Evolutionary conservation across 2,888 invertebrate genomes (phyloP), one percentile per base, ranked within the genome.

Genomic region (Chrysodeixis includens): DNA sequence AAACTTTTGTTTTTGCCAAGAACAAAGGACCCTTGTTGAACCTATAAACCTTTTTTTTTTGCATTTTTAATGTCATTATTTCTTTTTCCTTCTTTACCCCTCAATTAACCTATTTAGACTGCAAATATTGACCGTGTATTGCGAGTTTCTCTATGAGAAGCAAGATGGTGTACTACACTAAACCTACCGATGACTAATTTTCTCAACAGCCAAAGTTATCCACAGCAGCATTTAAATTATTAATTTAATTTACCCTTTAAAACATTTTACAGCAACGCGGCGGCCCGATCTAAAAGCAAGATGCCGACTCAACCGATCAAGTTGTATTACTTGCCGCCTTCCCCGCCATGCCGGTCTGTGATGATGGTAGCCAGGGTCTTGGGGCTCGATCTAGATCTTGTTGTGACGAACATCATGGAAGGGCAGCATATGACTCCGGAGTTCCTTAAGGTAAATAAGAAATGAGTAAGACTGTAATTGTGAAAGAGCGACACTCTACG

Each of bases 361-460:
- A 93, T 96, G 89, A 92, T 97, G 93, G 88, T 96, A 3, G 96
- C 97, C 0, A 96, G 93, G 79, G 95, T 95, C 8, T 81, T 97
- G 14, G 97, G 96, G 0, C 82, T 97, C 22, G 96, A 96, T 54
- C 86, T 97, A 56, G 97, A 97, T 60, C 84, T 97, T 35, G 96
- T 96, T 73, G 81, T 92, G 2, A 91, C 96, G 2, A 96, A 97
- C 79, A 86, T 97, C 14, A 66, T 96, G 85, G 92, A 94, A 14
- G 96, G 96, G 0, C 96, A 96, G 53, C 96, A 97, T 57, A 88
- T 96, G 91, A 96, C 95, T 1, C 96, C 97, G 0, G 97, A 97
- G 72, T 97, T 91, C 86, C 66, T 96, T 1, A 96, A 97, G 96
- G 97, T 97, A 78, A 57, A 54, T 49, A 14, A 0, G n/a, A 35